Base-by-base conservation (phyloP, 2,888 invertebrate species). In the Trissoscelio sp. region DNA sequence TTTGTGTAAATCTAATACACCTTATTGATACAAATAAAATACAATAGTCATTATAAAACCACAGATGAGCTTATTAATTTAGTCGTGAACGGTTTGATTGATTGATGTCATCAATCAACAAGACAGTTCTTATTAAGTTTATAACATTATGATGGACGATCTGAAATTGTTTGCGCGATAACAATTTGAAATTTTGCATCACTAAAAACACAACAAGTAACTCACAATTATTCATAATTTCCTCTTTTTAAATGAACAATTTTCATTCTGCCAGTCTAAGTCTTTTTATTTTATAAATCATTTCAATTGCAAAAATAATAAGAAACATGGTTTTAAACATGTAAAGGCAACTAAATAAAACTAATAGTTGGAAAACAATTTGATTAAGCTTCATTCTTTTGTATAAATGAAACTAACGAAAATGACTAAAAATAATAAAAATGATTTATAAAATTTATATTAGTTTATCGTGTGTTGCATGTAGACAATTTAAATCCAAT, bases 21-120 rank as follows among this genome's bases (percentile, higher is more conserved):
- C 69, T 79, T 79, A 74, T 69, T 74, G 74, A 69, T 64, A 67
- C 69, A 79, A 74, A 55, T 79, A 69, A 74, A 79, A 74, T 69
- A 51, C 72, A 42, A 31, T 64, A 64, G 28, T 75, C 37, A 46
- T 75, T 73, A 67, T 64, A 64, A 74, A 80, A 80, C 62, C 80
- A 80, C 74, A 74, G 74, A 80, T 74, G 70, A 80, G 69, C 80
- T 74, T 74, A 69, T 60, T 24, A 28, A 64, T 69, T 74, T 64
- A 79, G 37, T 58, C 5, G 9, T 46, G 18, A 70, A 39, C 64
- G 12, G 11, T 58, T 58, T 51, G 12, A 34, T 73, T 9, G 14
- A 53, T 72, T 39, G 48, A 28, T 6, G 12, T 12, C 22, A 7
- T 34, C 62, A 42, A 73, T 72, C 31, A 39, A 55, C 16, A 11